These are phyloP conservation scores for Oscarella lobularis DNA, from an alignment of 37 sponge, comb jelly and placozoan species.

Conservation along the genomic window DNA sequence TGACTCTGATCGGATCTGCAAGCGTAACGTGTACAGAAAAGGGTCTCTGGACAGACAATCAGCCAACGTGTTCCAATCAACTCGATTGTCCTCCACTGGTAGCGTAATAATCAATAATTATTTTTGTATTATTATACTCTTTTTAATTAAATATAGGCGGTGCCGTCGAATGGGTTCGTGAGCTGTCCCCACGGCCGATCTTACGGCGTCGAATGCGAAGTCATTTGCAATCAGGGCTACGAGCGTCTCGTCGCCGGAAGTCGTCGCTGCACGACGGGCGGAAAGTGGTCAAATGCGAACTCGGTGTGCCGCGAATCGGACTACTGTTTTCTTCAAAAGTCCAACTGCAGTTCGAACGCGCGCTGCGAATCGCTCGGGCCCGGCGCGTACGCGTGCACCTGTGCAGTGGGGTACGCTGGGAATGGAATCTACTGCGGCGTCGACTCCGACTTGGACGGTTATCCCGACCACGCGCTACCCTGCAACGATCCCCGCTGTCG, in stretches of 20 bases:
- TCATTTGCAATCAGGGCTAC: neutral
- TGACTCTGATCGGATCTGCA: too few relatives aligned
- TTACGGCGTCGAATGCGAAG: neutral
- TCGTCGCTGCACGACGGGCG: neutral
- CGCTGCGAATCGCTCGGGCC: neutral
- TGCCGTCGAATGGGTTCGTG: too few relatives aligned
- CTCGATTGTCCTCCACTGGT: too few relatives aligned
- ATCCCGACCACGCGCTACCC: neutral
- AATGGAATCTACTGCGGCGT: slow-evolving; percentile 1
- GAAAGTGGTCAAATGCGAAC: neutral
- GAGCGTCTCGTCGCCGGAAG: neutral
- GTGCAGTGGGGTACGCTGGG: neutral
- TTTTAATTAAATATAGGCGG: too few relatives aligned
- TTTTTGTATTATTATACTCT: neutral
- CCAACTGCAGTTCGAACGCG: neutral
- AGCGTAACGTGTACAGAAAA: too few relatives aligned
- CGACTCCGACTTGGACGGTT: neutral
- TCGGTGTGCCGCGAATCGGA: neutral
- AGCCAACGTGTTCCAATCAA: neutral
- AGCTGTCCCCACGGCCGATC: too few relatives aligned
- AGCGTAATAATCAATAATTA: too few relatives aligned
- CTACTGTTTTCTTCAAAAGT: neutral
- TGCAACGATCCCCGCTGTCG: neutral
- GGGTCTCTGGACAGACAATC: too few relatives aligned
- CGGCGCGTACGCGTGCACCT: neutral